These are phyloP conservation scores for Diorhabda elongata DNA, from an alignment of 1,140 invertebrate genomes.

Conservation along the genomic window DNA sequence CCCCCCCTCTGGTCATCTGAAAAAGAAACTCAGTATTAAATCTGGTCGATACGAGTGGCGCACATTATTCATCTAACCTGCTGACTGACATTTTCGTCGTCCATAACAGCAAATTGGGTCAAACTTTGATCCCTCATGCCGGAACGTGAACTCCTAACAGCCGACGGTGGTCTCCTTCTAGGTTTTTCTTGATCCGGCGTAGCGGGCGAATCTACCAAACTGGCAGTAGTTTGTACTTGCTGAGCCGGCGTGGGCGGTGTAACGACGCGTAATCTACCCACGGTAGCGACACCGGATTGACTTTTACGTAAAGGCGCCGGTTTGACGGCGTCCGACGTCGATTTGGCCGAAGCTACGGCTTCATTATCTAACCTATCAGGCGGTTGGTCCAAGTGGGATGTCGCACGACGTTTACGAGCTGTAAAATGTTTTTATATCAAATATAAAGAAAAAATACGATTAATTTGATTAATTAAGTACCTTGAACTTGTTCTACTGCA, in stretches of 20 bases:
- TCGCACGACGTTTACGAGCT: constrained; percentile 41
- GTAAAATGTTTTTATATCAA: constrained; percentile 7
- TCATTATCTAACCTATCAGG: constrained; percentile 45
- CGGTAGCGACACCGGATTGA: constrained; percentile 50
- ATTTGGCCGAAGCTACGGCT: constrained; percentile 40
- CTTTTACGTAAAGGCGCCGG: constrained; percentile 43
- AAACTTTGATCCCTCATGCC: constrained; percentile 57
- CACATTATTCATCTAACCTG: constrained; percentile 55
- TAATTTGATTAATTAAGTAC: constrained; percentile 19
- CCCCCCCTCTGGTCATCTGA: constrained; percentile 66
- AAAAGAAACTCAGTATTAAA: background rate
- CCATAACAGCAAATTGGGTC: constrained; percentile 86
- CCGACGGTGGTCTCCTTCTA: constrained; percentile 40
- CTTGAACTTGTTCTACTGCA: constrained; percentile 36
- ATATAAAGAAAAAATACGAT: constrained; percentile 18
- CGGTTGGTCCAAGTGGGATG: constrained; percentile 44
- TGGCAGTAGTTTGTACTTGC: constrained; percentile 26
- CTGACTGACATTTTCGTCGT: constrained; percentile 89
- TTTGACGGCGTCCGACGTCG: constrained; percentile 40
- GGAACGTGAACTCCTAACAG: constrained; percentile 41
- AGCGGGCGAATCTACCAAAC: constrained; percentile 41
- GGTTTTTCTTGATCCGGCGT: constrained; percentile 46
- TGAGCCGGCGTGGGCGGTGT: constrained; percentile 38
- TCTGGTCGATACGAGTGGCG: no score
- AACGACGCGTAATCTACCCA: constrained; percentile 59